Evolutionary conservation across 2,113 vertebrate species (phyloP).

Genomic region (Tenebrosternarchus preto): DNA sequence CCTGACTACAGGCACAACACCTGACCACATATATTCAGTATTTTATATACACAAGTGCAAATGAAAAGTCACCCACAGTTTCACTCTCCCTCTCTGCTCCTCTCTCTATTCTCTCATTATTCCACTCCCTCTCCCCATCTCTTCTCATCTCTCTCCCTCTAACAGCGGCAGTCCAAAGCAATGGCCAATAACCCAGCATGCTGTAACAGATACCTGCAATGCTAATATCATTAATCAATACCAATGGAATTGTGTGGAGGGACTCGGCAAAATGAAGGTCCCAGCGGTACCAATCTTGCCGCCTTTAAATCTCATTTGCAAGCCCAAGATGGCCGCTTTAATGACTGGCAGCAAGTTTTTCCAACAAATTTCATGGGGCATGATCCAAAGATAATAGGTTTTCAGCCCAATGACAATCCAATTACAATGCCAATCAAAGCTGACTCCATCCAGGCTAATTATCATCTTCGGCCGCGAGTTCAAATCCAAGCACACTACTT

Average conservation of each 20-base stretch:
- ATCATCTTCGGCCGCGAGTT: constrained; percentile 99
- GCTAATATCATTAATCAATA: constrained; percentile 99
- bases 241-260: constrained; percentile 90
- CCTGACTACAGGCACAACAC: constrained; percentile 16
- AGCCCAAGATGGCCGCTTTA: constrained; percentile 99
- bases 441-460: constrained; percentile 99
- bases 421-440: constrained; percentile 99
- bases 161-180: constrained; percentile 70
- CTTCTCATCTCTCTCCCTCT: constrained; percentile 59
- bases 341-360: constrained; percentile 99
- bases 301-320: constrained; percentile 94
- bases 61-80: constrained; percentile 71
- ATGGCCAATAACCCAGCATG: constrained; percentile 81
- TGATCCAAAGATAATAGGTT: constrained; percentile 99
- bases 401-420: constrained; percentile 99
- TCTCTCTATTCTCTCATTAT: constrained; percentile 54
- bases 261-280: constrained; percentile 90
- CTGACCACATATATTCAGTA: constrained; percentile 32
- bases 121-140: constrained; percentile 52
- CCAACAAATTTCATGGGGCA: constrained; percentile 99
- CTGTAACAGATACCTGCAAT: constrained; percentile 87
- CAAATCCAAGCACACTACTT: constrained; percentile 99
- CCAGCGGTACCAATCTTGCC: constrained; percentile 85
- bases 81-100: constrained; percentile 53
- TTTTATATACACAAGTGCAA: constrained; percentile 72